Conservation (phyloP, 1,140 invertebrate species). For the Lepidostoma basale region DNA sequence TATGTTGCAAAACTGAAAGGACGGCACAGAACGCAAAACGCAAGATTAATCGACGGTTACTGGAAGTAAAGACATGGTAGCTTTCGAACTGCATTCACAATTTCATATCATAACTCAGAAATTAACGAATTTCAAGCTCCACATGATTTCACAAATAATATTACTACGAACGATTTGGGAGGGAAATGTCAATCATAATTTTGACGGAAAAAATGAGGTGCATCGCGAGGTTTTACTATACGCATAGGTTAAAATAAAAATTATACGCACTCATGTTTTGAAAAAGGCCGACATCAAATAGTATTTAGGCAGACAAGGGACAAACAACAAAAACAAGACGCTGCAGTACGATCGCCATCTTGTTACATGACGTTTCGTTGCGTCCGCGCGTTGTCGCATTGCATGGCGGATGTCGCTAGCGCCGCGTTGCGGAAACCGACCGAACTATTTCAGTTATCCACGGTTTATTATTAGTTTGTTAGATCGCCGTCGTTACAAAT, state of each 20-base stretch:
- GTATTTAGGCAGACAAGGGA: conserved; percentile 31
- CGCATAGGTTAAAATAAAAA: neutral
- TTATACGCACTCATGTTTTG: conserved; percentile 37
- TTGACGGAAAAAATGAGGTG: conserved; percentile 7
- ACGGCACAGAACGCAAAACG: conserved; percentile 21
- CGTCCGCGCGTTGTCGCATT: conserved; percentile 31
- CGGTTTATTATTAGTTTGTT: too few relatives aligned
- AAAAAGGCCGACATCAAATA: conserved; percentile 33
- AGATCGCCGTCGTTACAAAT: too few relatives aligned
- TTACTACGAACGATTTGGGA: conserved; percentile 32
- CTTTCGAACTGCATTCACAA: neutral
- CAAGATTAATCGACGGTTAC: neutral
- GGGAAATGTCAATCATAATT: conserved; percentile 25
- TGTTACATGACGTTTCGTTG: conserved; percentile 35
- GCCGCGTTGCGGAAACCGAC: neutral
- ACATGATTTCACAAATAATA: conserved; percentile 21
- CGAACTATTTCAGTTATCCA: neutral
- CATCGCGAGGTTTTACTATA: neutral
- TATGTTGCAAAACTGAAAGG: conserved; percentile 40
- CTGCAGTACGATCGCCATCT: conserved; percentile 28
- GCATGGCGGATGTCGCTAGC: conserved; percentile 25
- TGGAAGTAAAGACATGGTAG: neutral
- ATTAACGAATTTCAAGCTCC: conserved; percentile 13
- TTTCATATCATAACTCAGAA: neutral
- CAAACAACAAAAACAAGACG: conserved; percentile 36